Evolutionary conservation across 2,797 vertebrate species (phyloP), one percentile per base, ranked within the genome.

Genomic region (Phyllotis vaccarum): DNA sequence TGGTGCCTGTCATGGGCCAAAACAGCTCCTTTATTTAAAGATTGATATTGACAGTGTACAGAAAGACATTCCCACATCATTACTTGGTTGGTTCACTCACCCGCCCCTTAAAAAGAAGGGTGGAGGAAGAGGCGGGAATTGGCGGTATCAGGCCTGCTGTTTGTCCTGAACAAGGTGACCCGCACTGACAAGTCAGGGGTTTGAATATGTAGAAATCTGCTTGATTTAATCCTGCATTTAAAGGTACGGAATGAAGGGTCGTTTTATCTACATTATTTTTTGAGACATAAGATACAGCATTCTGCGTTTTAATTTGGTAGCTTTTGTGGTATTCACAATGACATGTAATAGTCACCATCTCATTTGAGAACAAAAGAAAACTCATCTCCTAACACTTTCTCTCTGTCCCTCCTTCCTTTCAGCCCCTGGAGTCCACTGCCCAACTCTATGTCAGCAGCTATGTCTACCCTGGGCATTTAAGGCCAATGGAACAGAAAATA

Each of bases 201-300:
- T 93, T 24, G 85, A 64, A 82, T 85, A 83, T 46, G 27, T 40
- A 43, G 37, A 93, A 21, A 37, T 68, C 34, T 75, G 34, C 86
- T 92, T 85, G n/a, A 14, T 37, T 89, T 83, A 94, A 70, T 66
- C 7, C 40, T 90, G 70, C 94, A 37, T n/a, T 87, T 96, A 88
- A 86, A 86, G 89, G 83, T 75, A 37, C 82, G 21, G 11, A 94
- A 89, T 89, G 29, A 89, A 64, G 16, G 24, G 7, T 94, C 72
- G 74, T 62, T 82, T 86, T 46, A 89, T 68, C 86, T 95, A 64
- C 86, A 75, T 78, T 91, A 86, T 64, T 91, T 81, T 68, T 72
- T 96, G 86, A 66, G 22, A 66, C 74, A 70, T 86, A 94, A 96
- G 89, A 56, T n/a, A 31, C 22, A 75, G 10, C 31, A 83, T 74